These are phyloP conservation scores for Corythoichthys intestinalis DNA, from an alignment of 2,113 vertebrate genomes.

Conservation along the genomic window DNA sequence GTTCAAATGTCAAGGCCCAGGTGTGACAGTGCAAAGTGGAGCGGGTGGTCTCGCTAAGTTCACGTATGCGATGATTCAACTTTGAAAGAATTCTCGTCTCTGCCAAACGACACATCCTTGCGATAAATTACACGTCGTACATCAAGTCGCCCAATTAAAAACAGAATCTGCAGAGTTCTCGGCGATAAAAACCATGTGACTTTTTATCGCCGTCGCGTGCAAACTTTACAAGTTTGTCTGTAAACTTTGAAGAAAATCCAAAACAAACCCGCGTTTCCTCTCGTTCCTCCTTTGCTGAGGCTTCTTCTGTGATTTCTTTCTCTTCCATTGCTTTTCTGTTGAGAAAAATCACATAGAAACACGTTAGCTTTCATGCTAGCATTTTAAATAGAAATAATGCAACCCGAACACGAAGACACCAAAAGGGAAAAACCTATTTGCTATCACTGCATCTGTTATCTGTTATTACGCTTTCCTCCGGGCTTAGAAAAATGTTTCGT, in stretches of 20 bases:
- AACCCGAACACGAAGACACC: neutral
- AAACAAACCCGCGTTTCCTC: conserved; percentile 40
- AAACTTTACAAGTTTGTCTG: neutral
- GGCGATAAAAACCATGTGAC: conserved; percentile 17
- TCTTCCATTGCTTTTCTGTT: conserved; percentile 25
- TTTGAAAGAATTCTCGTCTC: neutral
- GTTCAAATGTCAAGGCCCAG: conserved; percentile 39
- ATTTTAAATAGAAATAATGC: neutral
- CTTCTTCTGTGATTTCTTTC: conserved; percentile 19
- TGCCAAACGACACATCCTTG: conserved; percentile 7
- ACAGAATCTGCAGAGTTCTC: neutral
- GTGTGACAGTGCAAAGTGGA: conserved; percentile 34
- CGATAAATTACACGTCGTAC: conserved; percentile 21
- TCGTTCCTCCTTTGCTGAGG: conserved; percentile 11
- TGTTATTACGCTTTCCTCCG: neutral
- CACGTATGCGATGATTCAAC: neutral
- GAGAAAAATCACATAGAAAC: neutral
- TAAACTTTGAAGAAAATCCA: no score
- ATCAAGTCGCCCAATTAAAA: neutral
- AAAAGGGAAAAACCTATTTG: neutral
- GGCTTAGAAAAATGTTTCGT: neutral
- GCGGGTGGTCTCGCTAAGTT: conserved; percentile 26
- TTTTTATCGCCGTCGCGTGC: neutral
- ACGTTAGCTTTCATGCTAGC: neutral
- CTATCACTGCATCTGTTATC: neutral